These are phyloP conservation scores for Unio pictorum DNA, from an alignment of 2,888 invertebrate species.

Conservation along the genomic window DNA sequence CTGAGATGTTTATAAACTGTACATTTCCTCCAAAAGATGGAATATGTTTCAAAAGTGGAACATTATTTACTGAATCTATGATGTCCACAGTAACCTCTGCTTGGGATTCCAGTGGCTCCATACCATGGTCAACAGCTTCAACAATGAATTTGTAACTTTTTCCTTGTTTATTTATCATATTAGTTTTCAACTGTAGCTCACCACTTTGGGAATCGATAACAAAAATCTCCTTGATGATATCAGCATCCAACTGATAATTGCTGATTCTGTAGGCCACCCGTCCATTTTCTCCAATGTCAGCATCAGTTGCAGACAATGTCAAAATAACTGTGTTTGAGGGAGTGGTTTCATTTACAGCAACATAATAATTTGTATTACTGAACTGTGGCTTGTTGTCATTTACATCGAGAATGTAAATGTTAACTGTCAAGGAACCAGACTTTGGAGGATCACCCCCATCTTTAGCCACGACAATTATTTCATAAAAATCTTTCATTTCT, in stretches of 20 bases:
- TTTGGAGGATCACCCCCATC: constrained; percentile 41
- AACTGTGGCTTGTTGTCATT: constrained; percentile 48
- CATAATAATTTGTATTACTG: constrained; percentile 18
- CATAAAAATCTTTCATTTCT: constrained; percentile 33
- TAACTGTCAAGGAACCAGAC: constrained; percentile 35
- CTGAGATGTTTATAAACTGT: constrained; percentile 43
- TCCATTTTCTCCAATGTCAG: constrained; percentile 86
- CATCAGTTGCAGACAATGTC: constrained; percentile 84
- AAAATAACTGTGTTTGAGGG: constrained; percentile 40
- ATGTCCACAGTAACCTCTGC: constrained; percentile 73
- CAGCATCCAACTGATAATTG: constrained; percentile 34
- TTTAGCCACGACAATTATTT: constrained; percentile 32
- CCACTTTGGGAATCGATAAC: constrained; percentile 50
- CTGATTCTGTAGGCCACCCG: constrained; percentile 72
- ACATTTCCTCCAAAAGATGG: constrained; percentile 15
- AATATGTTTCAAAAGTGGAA: constrained; percentile 75
- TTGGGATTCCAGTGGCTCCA: constrained; percentile 47
- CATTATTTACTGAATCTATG: constrained; percentile 92
- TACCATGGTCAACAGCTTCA: constrained; percentile 54
- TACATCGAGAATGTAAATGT: constrained; percentile 36
- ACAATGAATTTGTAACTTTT: constrained; percentile 51
- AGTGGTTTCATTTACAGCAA: constrained; percentile 41
- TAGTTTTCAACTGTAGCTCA: constrained; percentile 48
- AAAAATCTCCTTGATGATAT: constrained; percentile 40
- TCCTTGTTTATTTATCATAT: constrained; percentile 45